Evolutionary conservation across 2,888 invertebrate genomes (phyloP).

Genomic region (Drosophila prolongata): DNA sequence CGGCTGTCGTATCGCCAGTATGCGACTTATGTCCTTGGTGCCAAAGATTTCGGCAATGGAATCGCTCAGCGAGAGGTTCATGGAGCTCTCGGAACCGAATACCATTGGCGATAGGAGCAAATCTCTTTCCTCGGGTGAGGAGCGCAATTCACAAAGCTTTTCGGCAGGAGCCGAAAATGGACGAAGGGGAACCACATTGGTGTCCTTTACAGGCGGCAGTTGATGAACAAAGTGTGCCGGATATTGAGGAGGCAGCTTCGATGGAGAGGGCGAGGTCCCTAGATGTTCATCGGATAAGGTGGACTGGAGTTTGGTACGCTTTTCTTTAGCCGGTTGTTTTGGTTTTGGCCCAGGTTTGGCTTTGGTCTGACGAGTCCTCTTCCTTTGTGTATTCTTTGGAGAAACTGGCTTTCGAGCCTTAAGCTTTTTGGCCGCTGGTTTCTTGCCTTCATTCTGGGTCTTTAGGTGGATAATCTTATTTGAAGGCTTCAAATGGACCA

Average conservation of each 20-base stretch:
- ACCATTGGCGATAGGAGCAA: neutral
- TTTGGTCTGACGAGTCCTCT: neutral
- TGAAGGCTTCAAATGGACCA: neutral
- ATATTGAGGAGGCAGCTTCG: slow-evolving; percentile 64
- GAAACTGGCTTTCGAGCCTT: neutral
- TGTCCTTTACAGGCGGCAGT: slow-evolving; percentile 45
- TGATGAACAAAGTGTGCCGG: slow-evolving; percentile 77
- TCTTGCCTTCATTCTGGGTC: neutral
- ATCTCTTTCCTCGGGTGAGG: slow-evolving; percentile 15
- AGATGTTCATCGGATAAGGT: neutral
- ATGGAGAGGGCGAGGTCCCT: neutral
- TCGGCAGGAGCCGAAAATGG: neutral
- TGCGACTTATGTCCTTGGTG: slow-evolving; percentile 59
- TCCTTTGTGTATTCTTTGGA: neutral
- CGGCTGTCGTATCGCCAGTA: slow-evolving; percentile 61
- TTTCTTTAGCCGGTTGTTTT: neutral
- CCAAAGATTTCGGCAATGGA: slow-evolving; percentile 76
- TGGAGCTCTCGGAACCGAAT: slow-evolving; percentile 18
- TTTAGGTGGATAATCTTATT: neutral
- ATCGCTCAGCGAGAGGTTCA: slow-evolving; percentile 66
- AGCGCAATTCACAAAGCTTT: slow-evolving; percentile 17
- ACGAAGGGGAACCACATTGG: neutral
- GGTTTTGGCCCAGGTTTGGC: neutral
- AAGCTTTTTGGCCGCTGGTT: neutral
- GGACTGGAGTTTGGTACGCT: neutral